phyloP scores from a whole-genome alignment of 2,113 vertebrate genomes.

The Etheostoma spectabile region DNA sequence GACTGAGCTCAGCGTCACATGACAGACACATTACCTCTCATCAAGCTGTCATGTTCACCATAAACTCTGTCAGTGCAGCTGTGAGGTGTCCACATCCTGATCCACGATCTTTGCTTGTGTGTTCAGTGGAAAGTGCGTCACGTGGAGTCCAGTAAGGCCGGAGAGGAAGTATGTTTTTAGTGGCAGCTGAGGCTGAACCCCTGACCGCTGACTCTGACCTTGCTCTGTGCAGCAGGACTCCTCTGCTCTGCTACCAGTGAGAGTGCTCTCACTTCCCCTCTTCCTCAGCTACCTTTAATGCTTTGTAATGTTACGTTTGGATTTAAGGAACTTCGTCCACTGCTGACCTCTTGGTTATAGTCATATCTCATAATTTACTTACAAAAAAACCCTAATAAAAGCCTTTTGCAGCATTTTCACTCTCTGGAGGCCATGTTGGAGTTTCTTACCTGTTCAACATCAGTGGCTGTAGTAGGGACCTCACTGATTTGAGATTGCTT shows the following conservation, averaged over 20 bases:
- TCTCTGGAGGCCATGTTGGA: not conserved
- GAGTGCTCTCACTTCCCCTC: conserved; percentile 63
- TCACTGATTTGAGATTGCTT: not conserved
- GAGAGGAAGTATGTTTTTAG: conserved; percentile 68
- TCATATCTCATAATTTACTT: conserved; percentile 12
- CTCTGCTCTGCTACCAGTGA: conserved; percentile 52
- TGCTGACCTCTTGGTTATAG: not conserved
- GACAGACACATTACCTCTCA: conserved; percentile 54
- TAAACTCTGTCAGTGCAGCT: conserved; percentile 40
- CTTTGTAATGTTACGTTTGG: conserved; percentile 2
- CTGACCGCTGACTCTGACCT: conserved; percentile 60
- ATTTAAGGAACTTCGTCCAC: conserved; percentile 26
- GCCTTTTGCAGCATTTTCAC: not conserved
- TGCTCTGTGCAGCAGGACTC: conserved; percentile 4
- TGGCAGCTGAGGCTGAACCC: conserved; percentile 52
- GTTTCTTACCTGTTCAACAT: not conserved
- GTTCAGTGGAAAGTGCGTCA: conserved; percentile 74
- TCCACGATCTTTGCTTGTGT: conserved; percentile 45
- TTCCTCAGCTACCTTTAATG: conserved; percentile 21
- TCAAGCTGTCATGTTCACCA: conserved; percentile 53
- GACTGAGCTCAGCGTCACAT: conserved; percentile 19
- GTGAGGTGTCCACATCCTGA: conserved; percentile 70
- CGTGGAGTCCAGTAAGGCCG: conserved; percentile 59
- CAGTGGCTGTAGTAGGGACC: not conserved
- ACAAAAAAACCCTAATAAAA: not conserved